Base-by-base conservation (phyloP, 2,113 vertebrate species). In the Epinephelus fuscoguttatus region DNA sequence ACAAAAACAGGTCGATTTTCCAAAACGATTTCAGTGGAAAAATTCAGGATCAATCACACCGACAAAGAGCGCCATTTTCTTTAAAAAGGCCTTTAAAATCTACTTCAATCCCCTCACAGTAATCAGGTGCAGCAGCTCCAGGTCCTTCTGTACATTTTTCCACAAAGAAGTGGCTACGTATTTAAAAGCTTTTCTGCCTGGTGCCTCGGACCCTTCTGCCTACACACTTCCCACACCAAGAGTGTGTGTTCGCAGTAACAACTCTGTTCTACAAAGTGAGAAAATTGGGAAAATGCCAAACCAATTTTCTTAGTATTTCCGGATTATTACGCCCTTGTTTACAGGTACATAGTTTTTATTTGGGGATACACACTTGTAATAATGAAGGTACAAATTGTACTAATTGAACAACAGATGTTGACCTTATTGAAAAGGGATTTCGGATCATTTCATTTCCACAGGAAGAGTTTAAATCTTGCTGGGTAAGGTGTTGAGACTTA, bases 401-500 rank as follows among this genome's bases (percentile, higher is more conserved):
- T 60, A 69, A 70, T 12, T 1, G 1, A 11, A 67, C 3, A 59
- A 33, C 56, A 12, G 10, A n/a, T 2, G 0, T 5, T 68, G 33
- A 61, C 10, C 37, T 49, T 45, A 25, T 17, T 50, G n/a, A 50
- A 55, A 30, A 50, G 49, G 2, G 10, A 47, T 9, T 30, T 50
- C 19, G 10, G 17, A n/a, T 74, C 4, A 12, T 68, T 64, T 52
- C 25, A 47, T 7, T 37, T 25, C 27, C n/a, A 19, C 37, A 21
- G 55, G 57, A 47, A 47, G 18, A 56, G 14, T 21, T 21, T 18
- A 30, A 52, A 30, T 42, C 15, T 4, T 55, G 18, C 3, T 71
- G 14, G 23, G 4, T 27, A n/a, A 77, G 59, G 52, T 25, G 49
- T 30, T 75, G 40, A n/a, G 42, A 70, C 61, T 63, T 59, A 47